Evolutionary conservation across 2,888 invertebrate species (phyloP).

Genomic region (Noctua janthe): DNA sequence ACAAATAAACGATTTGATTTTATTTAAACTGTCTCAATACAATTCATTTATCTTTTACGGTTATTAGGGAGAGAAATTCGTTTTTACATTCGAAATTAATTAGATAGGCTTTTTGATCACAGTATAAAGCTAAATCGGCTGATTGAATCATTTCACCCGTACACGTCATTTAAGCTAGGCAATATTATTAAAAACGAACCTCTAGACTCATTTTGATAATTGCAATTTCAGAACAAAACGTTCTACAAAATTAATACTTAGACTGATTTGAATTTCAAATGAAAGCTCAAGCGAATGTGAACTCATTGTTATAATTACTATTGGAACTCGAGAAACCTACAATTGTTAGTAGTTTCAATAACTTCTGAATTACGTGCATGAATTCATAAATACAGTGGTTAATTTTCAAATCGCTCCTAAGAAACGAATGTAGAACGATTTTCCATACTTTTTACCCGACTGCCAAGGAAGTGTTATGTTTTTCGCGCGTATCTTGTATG

Average conservation of each 20-base stretch:
- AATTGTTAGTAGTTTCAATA: constrained; percentile 33
- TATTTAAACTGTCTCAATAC: not conserved
- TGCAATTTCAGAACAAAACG: constrained; percentile 12
- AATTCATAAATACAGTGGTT: constrained; percentile 5
- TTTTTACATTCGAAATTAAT: not conserved
- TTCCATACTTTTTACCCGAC: not conserved
- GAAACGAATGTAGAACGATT: not conserved
- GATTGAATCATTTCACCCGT: not conserved
- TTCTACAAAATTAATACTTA: constrained; percentile 64
- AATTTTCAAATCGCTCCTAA: constrained; percentile 13
- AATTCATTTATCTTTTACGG: not conserved
- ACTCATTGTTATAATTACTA: constrained; percentile 32
- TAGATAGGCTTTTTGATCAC: not conserved
- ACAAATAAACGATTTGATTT: too few relatives aligned
- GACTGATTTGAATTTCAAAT: constrained; percentile 71
- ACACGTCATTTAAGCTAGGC: not conserved
- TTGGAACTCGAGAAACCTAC: constrained; percentile 18
- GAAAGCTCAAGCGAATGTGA: constrained; percentile 52
- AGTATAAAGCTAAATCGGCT: not conserved
- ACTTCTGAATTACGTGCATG: constrained; percentile 14
- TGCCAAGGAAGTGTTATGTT: too few relatives aligned
- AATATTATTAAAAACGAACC: not conserved
- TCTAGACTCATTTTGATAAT: not conserved
- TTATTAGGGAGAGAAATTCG: not conserved
- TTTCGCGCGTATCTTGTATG: too few relatives aligned